Evolutionary conservation across 2,888 invertebrate genomes (phyloP).

Genomic region (Limenitis arthemis): DNA sequence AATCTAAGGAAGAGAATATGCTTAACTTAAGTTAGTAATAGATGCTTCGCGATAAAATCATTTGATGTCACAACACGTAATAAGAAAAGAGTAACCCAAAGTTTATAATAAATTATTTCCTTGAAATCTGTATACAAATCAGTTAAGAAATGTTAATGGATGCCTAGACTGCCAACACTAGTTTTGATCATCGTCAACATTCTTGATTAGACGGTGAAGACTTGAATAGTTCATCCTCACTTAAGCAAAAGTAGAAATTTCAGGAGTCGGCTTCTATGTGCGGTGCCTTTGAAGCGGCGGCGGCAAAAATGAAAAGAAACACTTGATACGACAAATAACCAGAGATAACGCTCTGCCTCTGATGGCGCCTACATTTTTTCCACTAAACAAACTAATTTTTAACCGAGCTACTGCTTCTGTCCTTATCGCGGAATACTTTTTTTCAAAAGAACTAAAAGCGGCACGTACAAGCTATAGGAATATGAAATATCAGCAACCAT

Average conservation of each 20-base stretch:
- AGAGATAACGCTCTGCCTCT: slow-evolving; percentile 51
- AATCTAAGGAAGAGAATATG: neutral
- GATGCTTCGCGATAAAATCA: neutral
- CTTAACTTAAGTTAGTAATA: neutral
- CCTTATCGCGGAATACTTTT: slow-evolving; percentile 33
- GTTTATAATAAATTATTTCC: slow-evolving; percentile 41
- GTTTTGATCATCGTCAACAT: slow-evolving; percentile 25
- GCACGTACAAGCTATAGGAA: no score
- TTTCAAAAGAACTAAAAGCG: slow-evolving; percentile 3
- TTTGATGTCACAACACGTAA: slow-evolving; percentile 4
- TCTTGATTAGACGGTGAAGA: slow-evolving; percentile 49
- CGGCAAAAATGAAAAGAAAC: slow-evolving; percentile 45
- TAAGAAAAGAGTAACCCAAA: slow-evolving; percentile 10
- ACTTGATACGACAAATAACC: slow-evolving; percentile 68
- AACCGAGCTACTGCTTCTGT: neutral
- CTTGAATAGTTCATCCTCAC: slow-evolving; percentile 45
- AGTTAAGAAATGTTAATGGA: slow-evolving; percentile 33
- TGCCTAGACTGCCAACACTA: slow-evolving; percentile 23
- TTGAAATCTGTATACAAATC: slow-evolving; percentile 36
- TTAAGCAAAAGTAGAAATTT: slow-evolving; percentile 39
- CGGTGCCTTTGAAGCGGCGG: slow-evolving; percentile 55
- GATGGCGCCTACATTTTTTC: slow-evolving; percentile 57
- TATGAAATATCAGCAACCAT: no score
- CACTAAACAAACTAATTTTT: slow-evolving; percentile 43
- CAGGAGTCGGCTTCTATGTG: slow-evolving; percentile 53